Evolutionary conservation across 2,797 vertebrate species (phyloP).

Genomic region (Microcaecilia unicolor): DNA sequence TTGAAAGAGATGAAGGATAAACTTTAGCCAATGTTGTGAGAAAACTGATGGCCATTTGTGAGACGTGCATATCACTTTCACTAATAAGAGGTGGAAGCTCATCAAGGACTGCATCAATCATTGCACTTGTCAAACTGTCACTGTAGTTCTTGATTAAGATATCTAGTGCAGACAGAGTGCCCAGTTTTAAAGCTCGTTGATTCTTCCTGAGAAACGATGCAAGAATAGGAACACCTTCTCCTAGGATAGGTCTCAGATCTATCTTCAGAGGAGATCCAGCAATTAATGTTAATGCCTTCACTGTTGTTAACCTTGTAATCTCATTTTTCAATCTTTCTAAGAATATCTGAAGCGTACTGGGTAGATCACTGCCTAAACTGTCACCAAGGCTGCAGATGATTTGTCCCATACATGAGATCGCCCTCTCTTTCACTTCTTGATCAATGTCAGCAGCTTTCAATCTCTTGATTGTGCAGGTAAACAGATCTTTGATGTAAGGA

Average conservation of each 20-base stretch:
- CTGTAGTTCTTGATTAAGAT: slow-evolving; percentile 90
- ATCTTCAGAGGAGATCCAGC: slow-evolving; percentile 90
- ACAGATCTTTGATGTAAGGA: slow-evolving; percentile 90
- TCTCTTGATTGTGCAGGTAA: slow-evolving; percentile 90
- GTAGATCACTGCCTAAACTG: slow-evolving; percentile 80
- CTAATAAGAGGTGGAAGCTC: slow-evolving; percentile 95
- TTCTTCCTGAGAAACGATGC: slow-evolving; percentile 97
- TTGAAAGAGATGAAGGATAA: slow-evolving; percentile 89
- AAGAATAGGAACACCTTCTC: slow-evolving; percentile 92
- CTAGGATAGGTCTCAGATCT: slow-evolving; percentile 83
- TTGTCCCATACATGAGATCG: slow-evolving; percentile 97
- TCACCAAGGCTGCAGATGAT: slow-evolving; percentile 95
- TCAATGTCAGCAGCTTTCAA: slow-evolving; percentile 97
- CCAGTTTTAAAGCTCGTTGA: slow-evolving; percentile 89
- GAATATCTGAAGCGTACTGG: slow-evolving; percentile 92
- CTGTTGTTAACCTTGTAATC: slow-evolving; percentile 92
- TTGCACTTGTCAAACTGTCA: slow-evolving; percentile 82
- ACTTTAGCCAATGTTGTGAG: slow-evolving; percentile 91
- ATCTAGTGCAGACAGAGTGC: slow-evolving; percentile 88
- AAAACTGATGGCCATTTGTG: slow-evolving; percentile 97
- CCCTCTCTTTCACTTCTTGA: slow-evolving; percentile 96
- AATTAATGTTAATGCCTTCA: slow-evolving; percentile 92
- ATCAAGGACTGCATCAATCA: slow-evolving; percentile 94
- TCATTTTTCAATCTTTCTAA: slow-evolving; percentile 95
- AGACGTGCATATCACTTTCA: slow-evolving; percentile 97